phyloP scores from a whole-genome alignment of 2,113 vertebrate genomes.

The Hyla sarda region DNA sequence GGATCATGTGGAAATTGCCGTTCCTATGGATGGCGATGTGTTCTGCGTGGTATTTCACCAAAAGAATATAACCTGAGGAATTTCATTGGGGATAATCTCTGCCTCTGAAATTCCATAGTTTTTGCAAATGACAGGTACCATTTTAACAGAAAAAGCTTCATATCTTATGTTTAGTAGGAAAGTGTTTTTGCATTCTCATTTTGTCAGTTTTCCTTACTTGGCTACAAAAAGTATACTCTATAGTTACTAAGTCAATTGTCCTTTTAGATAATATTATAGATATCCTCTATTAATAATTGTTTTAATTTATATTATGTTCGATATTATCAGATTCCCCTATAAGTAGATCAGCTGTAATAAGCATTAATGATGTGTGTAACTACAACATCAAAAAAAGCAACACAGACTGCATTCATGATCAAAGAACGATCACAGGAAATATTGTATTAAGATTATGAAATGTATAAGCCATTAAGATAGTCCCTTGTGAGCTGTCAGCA shows the following conservation, averaged over 20 bases:
- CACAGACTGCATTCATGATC: slow-evolving; percentile 16
- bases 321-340: slow-evolving; percentile 12
- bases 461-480: slow-evolving; percentile 31
- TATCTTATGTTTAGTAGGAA: too few species aligned
- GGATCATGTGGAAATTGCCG: too few species aligned
- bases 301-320: neutral
- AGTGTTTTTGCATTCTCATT: too few species aligned
- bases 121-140: too few species aligned
- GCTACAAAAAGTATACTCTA: neutral
- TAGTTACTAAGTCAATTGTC: neutral
- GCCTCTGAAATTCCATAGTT: too few species aligned
- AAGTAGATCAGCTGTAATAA: slow-evolving; percentile 39
- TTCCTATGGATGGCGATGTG: too few species aligned
- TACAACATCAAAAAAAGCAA: neutral
- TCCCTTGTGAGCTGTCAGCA: slow-evolving; percentile 35
- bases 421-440: slow-evolving; percentile 23
- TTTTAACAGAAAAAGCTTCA: too few species aligned
- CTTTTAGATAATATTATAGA: neutral
- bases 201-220: neutral
- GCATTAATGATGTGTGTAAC: slow-evolving; percentile 33
- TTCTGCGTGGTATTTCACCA: too few species aligned
- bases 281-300: neutral
- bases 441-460: slow-evolving; percentile 17
- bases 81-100: too few species aligned
- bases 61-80: too few species aligned